A percentile compares a stretch with the other conserved stretches of the same genome.
Conservation (phyloP, 2,888 invertebrate genomes). For the Nowickia ferox region DNA sequence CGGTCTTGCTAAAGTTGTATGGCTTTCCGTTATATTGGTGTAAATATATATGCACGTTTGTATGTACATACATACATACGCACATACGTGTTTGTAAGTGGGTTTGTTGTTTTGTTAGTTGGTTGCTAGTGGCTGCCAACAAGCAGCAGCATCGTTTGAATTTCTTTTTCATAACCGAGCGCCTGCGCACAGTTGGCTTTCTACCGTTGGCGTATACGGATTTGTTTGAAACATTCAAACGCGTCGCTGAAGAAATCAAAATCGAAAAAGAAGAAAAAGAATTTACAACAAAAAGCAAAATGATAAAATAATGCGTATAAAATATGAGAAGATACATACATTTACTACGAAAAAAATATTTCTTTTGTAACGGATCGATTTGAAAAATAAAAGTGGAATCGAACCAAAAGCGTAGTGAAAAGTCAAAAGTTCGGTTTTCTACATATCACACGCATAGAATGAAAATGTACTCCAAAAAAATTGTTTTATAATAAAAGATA, state of each 20-base stretch:
- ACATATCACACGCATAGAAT: neutral
- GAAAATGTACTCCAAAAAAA: neutral
- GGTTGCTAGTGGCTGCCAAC: conserved; percentile 35
- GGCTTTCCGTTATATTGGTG: conserved; percentile 66
- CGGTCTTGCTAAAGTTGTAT: conserved; percentile 70
- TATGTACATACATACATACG: conserved; percentile 8
- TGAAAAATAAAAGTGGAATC: conserved; percentile 74
- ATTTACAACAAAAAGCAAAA: conserved; percentile 71
- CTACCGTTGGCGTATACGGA: conserved; percentile 83
- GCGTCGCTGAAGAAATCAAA: conserved; percentile 64
- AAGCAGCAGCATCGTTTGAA: conserved; percentile 75
- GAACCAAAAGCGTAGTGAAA: conserved; percentile 8
- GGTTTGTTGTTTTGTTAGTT: conserved; percentile 28
- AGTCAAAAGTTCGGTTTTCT: neutral
- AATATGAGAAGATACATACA: conserved; percentile 42
- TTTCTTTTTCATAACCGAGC: conserved; percentile 83
- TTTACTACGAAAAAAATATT: conserved; percentile 61
- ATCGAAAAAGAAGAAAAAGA: conserved; percentile 61
- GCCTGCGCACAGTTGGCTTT: conserved; percentile 84
- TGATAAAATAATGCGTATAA: conserved; percentile 55
- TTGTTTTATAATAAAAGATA: conserved; percentile 41
- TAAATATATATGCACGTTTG: conserved; percentile 20
- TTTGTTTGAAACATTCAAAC: conserved; percentile 79
- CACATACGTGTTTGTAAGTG: conserved; percentile 26
- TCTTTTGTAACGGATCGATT: conserved; percentile 72